Percentiles rank a stretch among this genome's conserved stretches.
Evolutionary conservation across 2,113 vertebrate species (phyloP).

Genomic region (Nyctereutes procyonoides): DNA sequence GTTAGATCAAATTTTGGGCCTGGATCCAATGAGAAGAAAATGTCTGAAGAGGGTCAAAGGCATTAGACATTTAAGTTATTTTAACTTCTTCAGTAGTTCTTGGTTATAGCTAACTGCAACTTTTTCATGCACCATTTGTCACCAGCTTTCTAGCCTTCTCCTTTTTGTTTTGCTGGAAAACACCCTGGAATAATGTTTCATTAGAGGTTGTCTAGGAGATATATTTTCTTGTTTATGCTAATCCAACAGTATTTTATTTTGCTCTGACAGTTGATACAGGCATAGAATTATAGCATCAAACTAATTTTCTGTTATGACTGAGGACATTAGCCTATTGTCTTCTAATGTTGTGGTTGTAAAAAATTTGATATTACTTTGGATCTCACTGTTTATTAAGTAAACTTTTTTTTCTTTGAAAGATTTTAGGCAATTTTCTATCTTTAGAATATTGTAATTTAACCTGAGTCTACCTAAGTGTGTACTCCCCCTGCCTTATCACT

Average conservation of each 20-base stretch:
- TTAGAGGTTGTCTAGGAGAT: not conserved
- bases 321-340: not conserved
- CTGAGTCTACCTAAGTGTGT: not conserved
- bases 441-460: conserved; percentile 1
- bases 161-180: conserved; percentile 3
- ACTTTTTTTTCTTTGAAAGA: not conserved
- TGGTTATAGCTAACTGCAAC: not conserved
- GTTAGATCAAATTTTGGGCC: not conserved
- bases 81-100: not conserved
- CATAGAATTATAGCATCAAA: not conserved
- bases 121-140: not conserved
- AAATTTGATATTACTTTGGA: not conserved
- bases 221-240: conserved; percentile 17
- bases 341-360: conserved; percentile 44
- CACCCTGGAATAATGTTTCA: not conserved
- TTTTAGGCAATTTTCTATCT: not conserved
- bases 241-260: conserved; percentile 24
- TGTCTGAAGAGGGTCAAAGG: not conserved
- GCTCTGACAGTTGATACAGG: not conserved
- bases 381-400: not conserved
- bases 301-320: not conserved
- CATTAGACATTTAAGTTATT: not conserved
- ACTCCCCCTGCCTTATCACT: not conserved
- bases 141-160: not conserved
- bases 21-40: not conserved